Evolutionary conservation across 2,113 vertebrate species (phyloP), one percentile per base, ranked within the genome.

Genomic region (Corythaeola cristata): DNA sequence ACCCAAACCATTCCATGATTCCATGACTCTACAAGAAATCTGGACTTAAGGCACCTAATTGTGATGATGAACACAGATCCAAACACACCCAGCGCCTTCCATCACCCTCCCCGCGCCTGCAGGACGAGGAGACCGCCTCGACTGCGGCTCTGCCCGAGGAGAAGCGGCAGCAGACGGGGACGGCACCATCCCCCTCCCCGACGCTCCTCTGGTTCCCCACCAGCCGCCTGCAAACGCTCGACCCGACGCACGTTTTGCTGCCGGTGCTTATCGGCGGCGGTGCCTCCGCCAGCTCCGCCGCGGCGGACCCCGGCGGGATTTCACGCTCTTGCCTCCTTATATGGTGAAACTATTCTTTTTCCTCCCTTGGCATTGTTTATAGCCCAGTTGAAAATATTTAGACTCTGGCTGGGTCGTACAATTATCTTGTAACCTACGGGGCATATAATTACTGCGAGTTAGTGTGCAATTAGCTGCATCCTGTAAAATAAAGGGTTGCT

Each of bases 341-440:
- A 97, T 85, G 96, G 96, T 26, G 15, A 97, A 97, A 96, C 91
- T 53, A 82, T 96, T 95, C 94, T 96, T 96, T 96, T 93, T 81
- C 87, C 87, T 44, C 41, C 55, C 93, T 76, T 83, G 96, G 94
- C 94, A 71, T 91, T 96, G 94, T 96, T 96, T 97, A 91, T 67
- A 93, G 28, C 73, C 91, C 81, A 0, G 23, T 53, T 69, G 82
- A 30, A 91, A 96, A 91, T 85, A 68, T 96, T 94, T 82, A 76
- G 85, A 7, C 39, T 93, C 91, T 76, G 96, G 87, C 96, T 85
- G 93, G 87, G 23, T 76, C 69, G 82, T 88, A 2, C 94, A 60
- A 53, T 73, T 83, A 58, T 81, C 94, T 89, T 32, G 49, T 76
- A 94, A 91, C 92, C 94, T 72, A 8, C 77, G 1, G 90, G 93